Conservation (phyloP, 2,888 invertebrate species). For the Lamellibrachia columna region DNA sequence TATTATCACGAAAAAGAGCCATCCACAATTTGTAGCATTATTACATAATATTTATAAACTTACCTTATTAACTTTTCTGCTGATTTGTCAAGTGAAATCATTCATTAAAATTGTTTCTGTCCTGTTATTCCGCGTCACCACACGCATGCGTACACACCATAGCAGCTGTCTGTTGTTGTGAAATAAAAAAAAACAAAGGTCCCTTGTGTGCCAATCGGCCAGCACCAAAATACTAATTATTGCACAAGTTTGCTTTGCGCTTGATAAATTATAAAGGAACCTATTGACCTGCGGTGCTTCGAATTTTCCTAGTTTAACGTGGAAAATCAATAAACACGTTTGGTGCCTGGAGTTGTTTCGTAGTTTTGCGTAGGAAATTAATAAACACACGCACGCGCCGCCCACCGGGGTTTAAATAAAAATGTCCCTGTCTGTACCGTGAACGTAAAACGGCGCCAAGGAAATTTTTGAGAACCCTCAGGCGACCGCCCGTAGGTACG, state of each 20-base stretch:
- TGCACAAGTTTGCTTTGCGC: neutral
- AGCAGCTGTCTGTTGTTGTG: too few species aligned
- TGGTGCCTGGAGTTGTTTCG: neutral
- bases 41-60: too few species aligned
- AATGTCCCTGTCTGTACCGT: neutral
- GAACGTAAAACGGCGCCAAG: neutral
- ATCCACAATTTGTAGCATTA: too few species aligned
- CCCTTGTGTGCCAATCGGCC: too few species aligned
- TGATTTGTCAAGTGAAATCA: too few species aligned
- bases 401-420: neutral
- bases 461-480: neutral
- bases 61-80: too few species aligned
- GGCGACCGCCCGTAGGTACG: neutral
- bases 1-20: too few species aligned
- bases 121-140: neutral
- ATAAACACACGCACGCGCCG: conserved; percentile 3
- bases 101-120: too few species aligned
- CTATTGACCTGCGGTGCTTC: neutral
- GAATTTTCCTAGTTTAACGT: neutral
- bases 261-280: neutral
- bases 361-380: neutral
- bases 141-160: neutral
- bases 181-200: too few species aligned
- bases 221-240: neutral
- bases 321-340: neutral